Conservation (phyloP, 2,113 vertebrate species). For the Spizaetus ornatus region DNA sequence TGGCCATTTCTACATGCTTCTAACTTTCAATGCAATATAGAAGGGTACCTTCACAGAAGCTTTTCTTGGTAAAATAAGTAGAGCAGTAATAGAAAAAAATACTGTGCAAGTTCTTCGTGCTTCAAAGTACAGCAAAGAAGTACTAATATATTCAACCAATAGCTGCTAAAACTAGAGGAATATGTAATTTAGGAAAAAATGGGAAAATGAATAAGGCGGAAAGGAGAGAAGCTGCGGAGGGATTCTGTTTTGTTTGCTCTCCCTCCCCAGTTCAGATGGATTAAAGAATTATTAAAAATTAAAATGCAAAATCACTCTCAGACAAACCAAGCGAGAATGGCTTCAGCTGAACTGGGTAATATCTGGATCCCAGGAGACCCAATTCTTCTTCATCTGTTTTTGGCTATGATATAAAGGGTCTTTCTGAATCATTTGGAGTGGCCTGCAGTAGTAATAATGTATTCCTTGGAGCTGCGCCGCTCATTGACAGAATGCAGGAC, state of each 20-base stretch:
- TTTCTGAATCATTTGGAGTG: conserved; percentile 10
- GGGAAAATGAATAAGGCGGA: background rate
- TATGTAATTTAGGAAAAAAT: background rate
- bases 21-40: background rate
- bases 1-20: background rate
- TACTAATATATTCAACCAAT: background rate
- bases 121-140: background rate
- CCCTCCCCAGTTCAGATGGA: background rate
- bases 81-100: background rate
- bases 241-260: conserved; percentile 9
- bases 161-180: background rate
- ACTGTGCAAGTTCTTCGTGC: background rate
- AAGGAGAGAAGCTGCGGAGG: background rate
- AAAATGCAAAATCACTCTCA: conserved; percentile 42
- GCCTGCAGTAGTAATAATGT: background rate
- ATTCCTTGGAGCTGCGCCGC: background rate
- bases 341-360: conserved; percentile 18
- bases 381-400: background rate
- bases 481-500: background rate
- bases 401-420: background rate
- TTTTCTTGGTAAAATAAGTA: background rate
- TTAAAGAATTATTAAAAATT: conserved; percentile 59
- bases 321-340: conserved; percentile 1
- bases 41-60: background rate
- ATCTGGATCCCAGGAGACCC: background rate